Evolutionary conservation across 2,797 vertebrate genomes (phyloP), one percentile per base, ranked within the genome.

Genomic region (Austrolebias charrua): DNA sequence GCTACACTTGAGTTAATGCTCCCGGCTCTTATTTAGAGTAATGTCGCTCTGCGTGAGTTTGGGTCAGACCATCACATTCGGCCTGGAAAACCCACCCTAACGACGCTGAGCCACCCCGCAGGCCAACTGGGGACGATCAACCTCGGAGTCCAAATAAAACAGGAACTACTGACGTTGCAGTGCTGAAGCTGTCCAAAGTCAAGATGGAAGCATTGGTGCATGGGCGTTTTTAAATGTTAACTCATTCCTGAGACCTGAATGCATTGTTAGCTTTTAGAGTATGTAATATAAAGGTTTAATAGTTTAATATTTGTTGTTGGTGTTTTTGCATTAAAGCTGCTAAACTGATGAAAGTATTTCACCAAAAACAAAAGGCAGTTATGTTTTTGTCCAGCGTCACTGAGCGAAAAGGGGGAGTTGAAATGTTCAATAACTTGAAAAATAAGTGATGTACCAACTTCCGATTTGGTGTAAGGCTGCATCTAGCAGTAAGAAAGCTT

Each of bases 1-100:
- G 48, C 58, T 51, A 33, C 47, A 54, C 43, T 63, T 9, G 10
- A 66, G 71, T 66, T 64, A 69, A 75, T 66, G 58, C 57, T 14
- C 63, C 71, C 49, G 67, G 31, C 24, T 76, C 50, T 79, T 71
- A 55, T 76, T 67, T 78, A 43, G 55, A 5, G 20, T 20, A 55
- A 14, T 20, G 35, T 12, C 11, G 20, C 62, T 75, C 54, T 19
- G 56, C 55, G 42, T 73, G 74, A 69, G 73, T 69, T 69, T 65
- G 42, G 66, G 57, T 75, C 71, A 61, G 51, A 59, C 47, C 44
- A 31, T 69, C 50, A 43, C 12, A 2, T n/a, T 55, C 55, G 29
- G 64, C 53, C 62, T 48, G 20, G 28, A 28, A 59, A 63, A 28
- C 4, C 63, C 53, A 57, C 24, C 24, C 24, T 24, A 24, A 24